Conservation (phyloP, 2,888 invertebrate species). For the Nemoura dubitans region DNA sequence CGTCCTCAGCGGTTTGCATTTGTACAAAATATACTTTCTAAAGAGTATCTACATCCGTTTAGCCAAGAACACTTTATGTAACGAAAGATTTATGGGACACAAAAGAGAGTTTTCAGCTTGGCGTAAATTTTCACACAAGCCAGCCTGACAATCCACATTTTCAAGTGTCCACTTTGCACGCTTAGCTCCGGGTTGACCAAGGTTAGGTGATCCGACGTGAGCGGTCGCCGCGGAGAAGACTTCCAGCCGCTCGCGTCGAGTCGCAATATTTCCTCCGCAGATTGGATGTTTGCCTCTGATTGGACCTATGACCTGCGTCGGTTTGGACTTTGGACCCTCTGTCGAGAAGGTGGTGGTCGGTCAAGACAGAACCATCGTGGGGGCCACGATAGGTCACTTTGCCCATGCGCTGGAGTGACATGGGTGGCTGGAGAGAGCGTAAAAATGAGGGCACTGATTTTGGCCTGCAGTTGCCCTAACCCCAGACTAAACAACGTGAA, state of each 20-base stretch:
- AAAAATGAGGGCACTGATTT: too few species aligned
- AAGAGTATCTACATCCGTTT: conserved; percentile 29
- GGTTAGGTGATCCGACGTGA: conserved; percentile 16
- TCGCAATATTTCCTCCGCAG: not conserved
- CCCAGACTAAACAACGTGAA: not conserved
- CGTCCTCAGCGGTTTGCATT: not conserved
- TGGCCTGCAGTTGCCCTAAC: too few species aligned
- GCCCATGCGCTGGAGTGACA: too few species aligned
- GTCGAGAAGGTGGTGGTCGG: not conserved
- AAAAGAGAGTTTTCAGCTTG: conserved; percentile 8
- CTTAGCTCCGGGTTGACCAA: conserved; percentile 37
- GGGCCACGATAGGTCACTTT: not conserved
- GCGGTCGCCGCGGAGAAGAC: not conserved
- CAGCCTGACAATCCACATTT: conserved; percentile 28
- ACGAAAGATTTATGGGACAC: conserved; percentile 31
- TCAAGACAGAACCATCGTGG: conserved; percentile 20
- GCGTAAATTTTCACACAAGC: conserved; percentile 12
- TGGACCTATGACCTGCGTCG: conserved; percentile 18
- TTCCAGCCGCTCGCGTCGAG: not conserved
- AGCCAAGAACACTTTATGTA: conserved; percentile 27
- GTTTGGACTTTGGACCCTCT: conserved; percentile 34
- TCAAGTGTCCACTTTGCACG: conserved; percentile 35
- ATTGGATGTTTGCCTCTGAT: not conserved
- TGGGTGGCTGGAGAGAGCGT: too few species aligned
- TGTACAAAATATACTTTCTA: conserved; percentile 20